phyloP scores from a whole-genome alignment of 2,797 vertebrate species.

The Crenuchus spilurus region DNA sequence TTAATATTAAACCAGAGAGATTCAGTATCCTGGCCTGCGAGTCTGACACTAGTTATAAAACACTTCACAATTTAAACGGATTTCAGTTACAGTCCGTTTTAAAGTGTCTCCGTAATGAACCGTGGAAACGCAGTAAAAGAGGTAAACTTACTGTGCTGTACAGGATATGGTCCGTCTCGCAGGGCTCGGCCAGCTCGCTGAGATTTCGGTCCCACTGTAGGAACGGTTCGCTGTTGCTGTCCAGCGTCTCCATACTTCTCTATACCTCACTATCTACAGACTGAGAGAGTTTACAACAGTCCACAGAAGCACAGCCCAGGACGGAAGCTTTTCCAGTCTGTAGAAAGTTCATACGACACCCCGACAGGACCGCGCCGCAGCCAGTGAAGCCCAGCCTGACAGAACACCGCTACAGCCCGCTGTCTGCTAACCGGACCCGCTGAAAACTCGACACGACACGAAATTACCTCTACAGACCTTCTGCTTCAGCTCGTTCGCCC shows the following conservation, averaged over 20 bases:
- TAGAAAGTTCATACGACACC: background rate
- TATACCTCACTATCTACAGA: background rate
- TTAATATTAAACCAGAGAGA: background rate
- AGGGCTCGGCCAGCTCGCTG: constrained; percentile 91
- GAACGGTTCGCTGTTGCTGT: constrained; percentile 83
- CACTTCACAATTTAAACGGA: too few relatives aligned
- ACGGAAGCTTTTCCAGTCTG: background rate
- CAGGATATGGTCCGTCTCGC: constrained; percentile 83
- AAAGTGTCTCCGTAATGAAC: too few relatives aligned
- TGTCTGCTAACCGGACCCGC: too few relatives aligned
- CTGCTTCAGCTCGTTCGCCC: too few relatives aligned
- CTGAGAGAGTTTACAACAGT: background rate
- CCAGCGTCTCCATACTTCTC: constrained; percentile 88
- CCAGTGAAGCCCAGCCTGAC: background rate
- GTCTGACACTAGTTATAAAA: background rate
- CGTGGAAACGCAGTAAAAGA: background rate
- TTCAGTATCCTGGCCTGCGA: too few relatives aligned
- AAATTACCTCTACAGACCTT: too few relatives aligned
- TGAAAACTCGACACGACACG: too few relatives aligned
- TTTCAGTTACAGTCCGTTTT: too few relatives aligned
- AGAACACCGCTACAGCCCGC: background rate
- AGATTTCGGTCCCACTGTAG: constrained; percentile 94
- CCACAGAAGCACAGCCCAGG: background rate
- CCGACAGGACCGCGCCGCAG: background rate
- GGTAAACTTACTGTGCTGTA: constrained; percentile 87